Evolutionary conservation across 2,113 vertebrate genomes (phyloP), one percentile per base, ranked within the genome.

Genomic region (Bos indicus): DNA sequence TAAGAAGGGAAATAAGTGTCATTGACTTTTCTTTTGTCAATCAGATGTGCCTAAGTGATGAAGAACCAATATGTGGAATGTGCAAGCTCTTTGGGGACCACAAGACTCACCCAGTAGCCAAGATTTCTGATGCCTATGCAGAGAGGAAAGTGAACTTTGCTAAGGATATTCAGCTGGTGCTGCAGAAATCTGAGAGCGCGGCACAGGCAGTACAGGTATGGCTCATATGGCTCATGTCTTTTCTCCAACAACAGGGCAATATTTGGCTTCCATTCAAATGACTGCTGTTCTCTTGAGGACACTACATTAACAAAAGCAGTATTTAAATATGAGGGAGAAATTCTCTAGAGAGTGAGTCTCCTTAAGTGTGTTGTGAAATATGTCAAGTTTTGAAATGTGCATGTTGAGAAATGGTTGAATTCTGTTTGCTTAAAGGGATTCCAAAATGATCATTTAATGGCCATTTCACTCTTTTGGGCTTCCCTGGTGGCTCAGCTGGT

Each of bases 1-100:
- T 14, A 26, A 40, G 25, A 59, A 82, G 80, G 46, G 43, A 54
- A 78, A 40, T 43, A 4, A n/a, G n/a, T 62, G 36, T 25, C 84
- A 9, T 1, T 10, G 59, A 17, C 43, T 90, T 94, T 93, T 90
- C 40, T 60, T 86, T 82, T 96, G 46, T 93, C 71, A 64, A 30
- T 88, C 67, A 98, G 97, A 87, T 97, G 52, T 97, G 95, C 62
- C 86, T 98, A 52, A 83, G 82, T 52, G 97, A 98, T 3, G 93
- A 98, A 30, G 71, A 97, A 80, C 97, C 97, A 43, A 87, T 98
- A 51, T 97, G 95, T 78, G 81, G 90, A n/a, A 97, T 94, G 21
- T 97, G 94, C 86, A 98, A 97, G 84, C 97, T 98, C 86, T 98
- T 96, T 82, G 98, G 98, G 77, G 91, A 97, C 59, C 98, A 98